Evolutionary conservation across 2,113 vertebrate species (phyloP), one percentile per base, ranked within the genome.

Genomic region (Shinisaurus crocodilurus): DNA sequence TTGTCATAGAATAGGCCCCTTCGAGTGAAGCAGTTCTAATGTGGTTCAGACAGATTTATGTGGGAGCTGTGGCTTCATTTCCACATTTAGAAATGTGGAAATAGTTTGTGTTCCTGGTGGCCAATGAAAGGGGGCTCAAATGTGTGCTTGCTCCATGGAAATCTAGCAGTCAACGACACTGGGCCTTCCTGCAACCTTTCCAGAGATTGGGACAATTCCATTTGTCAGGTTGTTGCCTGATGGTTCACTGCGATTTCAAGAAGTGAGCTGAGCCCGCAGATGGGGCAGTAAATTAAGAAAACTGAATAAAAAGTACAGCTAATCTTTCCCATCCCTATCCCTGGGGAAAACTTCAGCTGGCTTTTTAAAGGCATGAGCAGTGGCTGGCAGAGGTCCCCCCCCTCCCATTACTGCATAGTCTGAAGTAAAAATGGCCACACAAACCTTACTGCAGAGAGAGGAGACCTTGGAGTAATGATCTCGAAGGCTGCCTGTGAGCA

Each of bases 211-310:
- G 7, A 15, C 43, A 29, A 45, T 74, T 83, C 9, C 9, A 1
- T 82, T 70, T 50, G 48, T 5, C 50, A 48, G 43, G 13, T 81
- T 72, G 20, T 40, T n/a, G 43, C 29, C 69, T 83, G 50, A 83
- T 60, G 37, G 54, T 20, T 83, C 54, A 23, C 54, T 75, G 54
- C 8, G 29, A 48, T 85, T 37, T n/a, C 29, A 77, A 84, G 57
- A 75, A 84, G 81, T 75, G 81, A 63, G 37, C 54, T 25, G 29
- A 63, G 29, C n/a, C 80, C 83, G 54, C 48, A 60, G 69, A 83
- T 83, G 50, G 69, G 75, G 37, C 40, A 63, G 29, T 75, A 63
- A 83, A 83, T 84, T 70, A 89, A 89, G 74, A 89, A 83, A 60
- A 74, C 12, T 15, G 29, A 75, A 83, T 76, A 57, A 45, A 88